Base-by-base conservation (phyloP, 2,797 vertebrate genomes). In the Coracias cyanogaster region DNA sequence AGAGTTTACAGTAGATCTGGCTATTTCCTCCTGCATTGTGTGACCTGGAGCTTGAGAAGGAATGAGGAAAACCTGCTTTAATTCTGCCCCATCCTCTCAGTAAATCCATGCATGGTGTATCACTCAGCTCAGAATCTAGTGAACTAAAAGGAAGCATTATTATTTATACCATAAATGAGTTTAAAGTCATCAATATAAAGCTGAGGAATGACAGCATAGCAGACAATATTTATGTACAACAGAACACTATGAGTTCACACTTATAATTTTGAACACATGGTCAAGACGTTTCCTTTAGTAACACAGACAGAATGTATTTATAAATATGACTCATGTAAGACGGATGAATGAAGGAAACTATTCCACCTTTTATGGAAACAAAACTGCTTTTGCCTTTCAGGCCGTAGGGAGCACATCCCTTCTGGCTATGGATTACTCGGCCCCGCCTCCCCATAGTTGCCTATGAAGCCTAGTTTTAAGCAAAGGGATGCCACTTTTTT, bases 221-320 rank as follows among this genome's bases (percentile, higher is more conserved):
- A 91, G 87, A 39, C 67, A 90, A 79, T 86, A 74, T 92, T 90
- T 93, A 54, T 76, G 73, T 55, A 48, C 88, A 80, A n/a, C 88
- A 93, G 84, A 77, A 86, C 15, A 3, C 37, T 52, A 8, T 73
- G 73, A 86, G 85, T 89, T 89, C 78, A 69, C 83, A 90, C 69
- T 86, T 67, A 25, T 12, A 77, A 77, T 89, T 93, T 89, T 86
- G 82, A 89, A 93, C 78, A 91, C 69, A 84, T 76, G 82, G 55
- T 72, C 69, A 76, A 77, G 46, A 80, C 0, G 2, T 73, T 65
- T 80, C 61, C 49, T 77, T 69, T 46, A 64, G 65, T 52, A 72
- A 55, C 60, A 78, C 33, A 60, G 77, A 57, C 58, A 86, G 64
- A 83, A 86, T 61, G 31, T 86, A 78, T 84, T 89, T 86, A 66